Percentiles rank a stretch among this genome's conserved stretches.
Conservation (phyloP, 2,113 vertebrate species). For the Crotalus tigris region DNA sequence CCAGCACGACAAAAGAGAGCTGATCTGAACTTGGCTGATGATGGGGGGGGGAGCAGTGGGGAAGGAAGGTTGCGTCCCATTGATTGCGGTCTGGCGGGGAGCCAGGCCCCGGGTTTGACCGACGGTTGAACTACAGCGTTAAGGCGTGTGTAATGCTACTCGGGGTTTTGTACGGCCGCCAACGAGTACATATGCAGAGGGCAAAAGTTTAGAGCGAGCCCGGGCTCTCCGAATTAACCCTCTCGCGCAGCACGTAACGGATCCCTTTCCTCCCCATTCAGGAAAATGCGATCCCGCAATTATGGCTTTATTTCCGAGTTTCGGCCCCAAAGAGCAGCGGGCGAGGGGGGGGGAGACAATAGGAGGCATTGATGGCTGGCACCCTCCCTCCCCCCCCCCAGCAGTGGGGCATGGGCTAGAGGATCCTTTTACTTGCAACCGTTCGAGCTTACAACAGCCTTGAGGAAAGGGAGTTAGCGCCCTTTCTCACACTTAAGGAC, state of each 20-base stretch:
- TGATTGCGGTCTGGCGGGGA: slow-evolving; percentile 91
- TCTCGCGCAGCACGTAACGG: slow-evolving; percentile 76
- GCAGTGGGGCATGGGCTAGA: neutral
- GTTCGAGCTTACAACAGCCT: neutral
- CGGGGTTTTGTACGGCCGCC: slow-evolving; percentile 77
- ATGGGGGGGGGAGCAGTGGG: slow-evolving; percentile 65
- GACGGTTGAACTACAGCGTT: slow-evolving; percentile 98
- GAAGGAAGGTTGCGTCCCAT: slow-evolving; percentile 84
- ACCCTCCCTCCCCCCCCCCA: neutral
- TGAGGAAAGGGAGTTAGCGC: neutral
- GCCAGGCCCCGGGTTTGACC: slow-evolving; percentile 97
- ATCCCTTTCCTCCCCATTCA: slow-evolving; percentile 36
- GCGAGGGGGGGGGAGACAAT: too few species aligned
- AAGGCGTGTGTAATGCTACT: slow-evolving; percentile 91
- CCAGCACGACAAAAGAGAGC: slow-evolving; percentile 74
- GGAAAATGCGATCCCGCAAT: slow-evolving; percentile 46
- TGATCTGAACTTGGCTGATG: slow-evolving; percentile 78
- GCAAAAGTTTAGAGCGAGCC: slow-evolving; percentile 83
- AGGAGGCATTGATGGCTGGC: neutral
- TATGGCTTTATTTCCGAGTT: slow-evolving; percentile 3
- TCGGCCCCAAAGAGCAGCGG: slow-evolving; percentile 10
- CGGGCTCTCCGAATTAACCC: slow-evolving; percentile 81
- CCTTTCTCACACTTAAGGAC: neutral
- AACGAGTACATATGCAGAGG: slow-evolving; percentile 85
- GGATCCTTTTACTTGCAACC: neutral